Percentiles rank a stretch among this genome's conserved stretches.
Evolutionary conservation across 2,888 invertebrate genomes (phyloP).

Genomic region (Cinara cedri): DNA sequence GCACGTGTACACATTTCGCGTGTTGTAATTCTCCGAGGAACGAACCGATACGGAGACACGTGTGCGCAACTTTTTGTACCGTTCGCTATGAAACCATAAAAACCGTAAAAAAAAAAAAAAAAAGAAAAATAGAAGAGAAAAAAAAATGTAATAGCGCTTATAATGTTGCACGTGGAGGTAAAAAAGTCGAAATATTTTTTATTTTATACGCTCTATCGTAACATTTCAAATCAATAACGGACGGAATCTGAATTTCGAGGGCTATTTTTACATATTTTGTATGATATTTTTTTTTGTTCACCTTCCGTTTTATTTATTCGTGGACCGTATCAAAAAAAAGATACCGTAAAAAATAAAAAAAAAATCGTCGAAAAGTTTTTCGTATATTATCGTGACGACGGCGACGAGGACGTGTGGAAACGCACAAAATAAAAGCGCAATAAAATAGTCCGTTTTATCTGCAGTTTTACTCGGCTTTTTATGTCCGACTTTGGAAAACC

Average conservation of each 20-base stretch:
- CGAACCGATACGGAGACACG: no score
- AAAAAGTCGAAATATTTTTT: no score
- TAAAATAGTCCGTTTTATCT: constrained; percentile 56
- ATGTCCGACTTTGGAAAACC: constrained; percentile 43
- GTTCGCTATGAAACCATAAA: no score
- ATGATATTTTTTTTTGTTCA: background rate
- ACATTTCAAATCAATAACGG: background rate
- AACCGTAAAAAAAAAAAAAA: no score
- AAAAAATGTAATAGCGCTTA: no score
- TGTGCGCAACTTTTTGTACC: no score
- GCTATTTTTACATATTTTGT: background rate
- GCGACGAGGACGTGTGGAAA: constrained; percentile 25
- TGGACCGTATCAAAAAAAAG: background rate
- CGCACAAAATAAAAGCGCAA: constrained; percentile 40
- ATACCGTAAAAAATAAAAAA: no score
- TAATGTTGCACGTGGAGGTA: no score
- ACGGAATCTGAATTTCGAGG: constrained; percentile 19
- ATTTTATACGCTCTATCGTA: no score
- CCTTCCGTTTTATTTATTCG: background rate
- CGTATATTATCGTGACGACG: constrained; percentile 9
- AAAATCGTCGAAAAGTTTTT: constrained; percentile 37
- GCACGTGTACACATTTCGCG: no score
- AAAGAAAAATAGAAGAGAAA: no score
- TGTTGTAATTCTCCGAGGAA: no score
- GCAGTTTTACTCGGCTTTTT: constrained; percentile 41